Conservation (phyloP, 2,113 vertebrate genomes). For the Seriola rivoliana region DNA sequence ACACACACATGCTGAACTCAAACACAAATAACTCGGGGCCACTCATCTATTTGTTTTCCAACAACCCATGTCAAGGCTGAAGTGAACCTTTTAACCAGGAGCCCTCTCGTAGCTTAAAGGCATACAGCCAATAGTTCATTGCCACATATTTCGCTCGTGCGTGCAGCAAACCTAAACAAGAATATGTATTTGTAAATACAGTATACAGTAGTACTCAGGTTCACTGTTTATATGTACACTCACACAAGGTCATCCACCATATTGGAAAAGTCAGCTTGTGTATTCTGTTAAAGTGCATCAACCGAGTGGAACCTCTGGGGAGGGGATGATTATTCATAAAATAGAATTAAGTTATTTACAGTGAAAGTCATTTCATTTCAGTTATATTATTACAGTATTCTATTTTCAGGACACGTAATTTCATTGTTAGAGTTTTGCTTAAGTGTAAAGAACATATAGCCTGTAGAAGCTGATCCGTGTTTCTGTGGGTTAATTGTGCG, state of each 20-base stretch:
- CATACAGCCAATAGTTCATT: not conserved
- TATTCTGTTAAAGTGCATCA: not conserved
- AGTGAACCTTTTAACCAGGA: constrained; percentile 21
- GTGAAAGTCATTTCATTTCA: too few relatives aligned
- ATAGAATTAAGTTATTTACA: too few relatives aligned
- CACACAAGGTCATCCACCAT: not conserved
- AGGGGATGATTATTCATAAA: too few relatives aligned
- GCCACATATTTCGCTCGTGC: not conserved
- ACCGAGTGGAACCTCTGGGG: not conserved
- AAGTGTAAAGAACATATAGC: too few relatives aligned
- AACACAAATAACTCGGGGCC: constrained; percentile 24
- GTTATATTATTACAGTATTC: too few relatives aligned
- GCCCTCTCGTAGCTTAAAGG: not conserved
- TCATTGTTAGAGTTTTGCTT: too few relatives aligned
- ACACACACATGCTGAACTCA: not conserved
- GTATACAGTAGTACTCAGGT: not conserved
- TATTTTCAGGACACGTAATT: too few relatives aligned
- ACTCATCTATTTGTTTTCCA: not conserved
- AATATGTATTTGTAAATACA: not conserved
- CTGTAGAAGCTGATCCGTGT: not conserved
- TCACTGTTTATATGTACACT: not conserved
- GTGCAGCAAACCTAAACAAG: constrained; percentile 1
- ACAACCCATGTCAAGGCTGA: not conserved
- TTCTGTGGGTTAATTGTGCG: not conserved
- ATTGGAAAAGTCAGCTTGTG: not conserved